Base-by-base conservation (phyloP, 2,888 invertebrate genomes). In the Adelognathus sp. region DNA sequence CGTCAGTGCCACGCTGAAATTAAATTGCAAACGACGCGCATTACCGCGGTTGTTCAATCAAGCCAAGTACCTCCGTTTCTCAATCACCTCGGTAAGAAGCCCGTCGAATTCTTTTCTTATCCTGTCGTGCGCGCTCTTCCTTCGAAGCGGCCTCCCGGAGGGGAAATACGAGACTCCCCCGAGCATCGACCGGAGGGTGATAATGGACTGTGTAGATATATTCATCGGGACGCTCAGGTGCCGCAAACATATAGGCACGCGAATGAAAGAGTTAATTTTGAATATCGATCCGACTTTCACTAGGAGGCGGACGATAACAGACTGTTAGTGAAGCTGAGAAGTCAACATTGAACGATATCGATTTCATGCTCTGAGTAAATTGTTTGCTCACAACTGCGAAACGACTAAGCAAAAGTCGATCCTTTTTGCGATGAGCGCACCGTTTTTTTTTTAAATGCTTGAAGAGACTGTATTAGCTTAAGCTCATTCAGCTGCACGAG, bases 31-130 rank as follows among this genome's bases (percentile, higher is more conserved):
- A 80, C 50, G 71, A 66, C 64, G 52, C 58, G 41, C 66, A 60
- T 60, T n/a, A n/a, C n/a, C n/a, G n/a, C 64, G 54, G 52, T 72
- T 75, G 72, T 81, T 85, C 84, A 84, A 86, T 86, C 84, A 86
- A 83, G 72, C 79, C 76, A 81, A 86, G 85, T 80, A 82, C 58
- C 29, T 66, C 81, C 72, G 64, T 50, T 50, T 70, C 67, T 67
- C 64, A 60, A 52, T 80, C 76, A 60, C 72, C 64, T 67, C 77
- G 71, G 80, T 39, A 80, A 75, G 76, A 80, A 70, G 71, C 79
- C 41, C 44, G 52, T 58, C 72, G 69, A 11, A 58, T 54, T 72
- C 70, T 69, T 72, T 27, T 63, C 33, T 50, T 50, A 50, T 50
- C 50, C 24, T 50, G 50, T 3, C 50, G 50, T n/a, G 60, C 14